Percentiles rank a stretch among this genome's conserved stretches.
These are phyloP conservation scores for Chaetorhynchus papuensis DNA, from an alignment of 2,113 vertebrate species.

Conservation along the genomic window DNA sequence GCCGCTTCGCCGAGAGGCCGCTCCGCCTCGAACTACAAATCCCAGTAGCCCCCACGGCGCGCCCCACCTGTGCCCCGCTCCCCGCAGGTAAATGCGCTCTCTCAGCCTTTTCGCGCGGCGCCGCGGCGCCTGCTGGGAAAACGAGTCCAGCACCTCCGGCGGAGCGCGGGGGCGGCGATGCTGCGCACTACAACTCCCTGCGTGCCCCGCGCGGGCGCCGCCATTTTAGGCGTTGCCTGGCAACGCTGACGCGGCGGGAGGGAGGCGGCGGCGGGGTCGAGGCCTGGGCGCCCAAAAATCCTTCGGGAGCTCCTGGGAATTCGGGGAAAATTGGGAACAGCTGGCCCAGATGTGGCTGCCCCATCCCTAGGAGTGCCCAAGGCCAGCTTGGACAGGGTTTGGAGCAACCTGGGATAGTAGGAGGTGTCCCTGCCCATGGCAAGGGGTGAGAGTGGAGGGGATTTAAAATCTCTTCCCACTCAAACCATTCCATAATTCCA, in stretches of 20 bases:
- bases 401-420: neutral
- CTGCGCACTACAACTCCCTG: neutral
- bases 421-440: neutral
- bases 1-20: fast-evolving
- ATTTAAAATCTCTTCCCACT: neutral
- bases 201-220: neutral
- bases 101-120: neutral
- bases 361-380: neutral
- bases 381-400: neutral
- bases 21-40: fast-evolving
- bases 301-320: neutral
- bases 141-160: fast-evolving
- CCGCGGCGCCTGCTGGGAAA: slow-evolving; percentile 1
- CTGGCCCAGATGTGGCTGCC: neutral
- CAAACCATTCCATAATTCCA: neutral
- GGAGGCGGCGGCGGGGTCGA: neutral
- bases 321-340: neutral
- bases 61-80: neutral
- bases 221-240: slow-evolving; percentile 55
- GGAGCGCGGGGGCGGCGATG: fast-evolving
- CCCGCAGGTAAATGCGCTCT: neutral
- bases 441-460: neutral
- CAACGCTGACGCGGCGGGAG: slow-evolving; percentile 37
- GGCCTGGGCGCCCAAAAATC: neutral
- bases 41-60: neutral